Evolutionary conservation across 2,888 invertebrate species (phyloP).

Genomic region (Tribolium freemani): DNA sequence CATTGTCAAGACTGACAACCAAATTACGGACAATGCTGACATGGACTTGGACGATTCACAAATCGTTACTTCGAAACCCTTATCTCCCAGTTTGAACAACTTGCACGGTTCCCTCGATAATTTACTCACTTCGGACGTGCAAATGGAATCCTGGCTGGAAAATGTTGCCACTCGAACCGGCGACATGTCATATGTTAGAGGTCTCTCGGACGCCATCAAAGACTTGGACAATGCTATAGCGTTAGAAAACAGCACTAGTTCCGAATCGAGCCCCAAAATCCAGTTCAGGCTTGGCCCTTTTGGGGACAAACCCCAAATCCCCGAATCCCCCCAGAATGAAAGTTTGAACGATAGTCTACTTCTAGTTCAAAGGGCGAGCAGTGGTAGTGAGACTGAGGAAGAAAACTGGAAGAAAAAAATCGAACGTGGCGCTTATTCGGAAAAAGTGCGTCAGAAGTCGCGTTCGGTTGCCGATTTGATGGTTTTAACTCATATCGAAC

Average conservation of each 20-base stretch:
- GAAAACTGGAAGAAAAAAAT: slow-evolving; percentile 75
- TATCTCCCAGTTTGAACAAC: slow-evolving; percentile 74
- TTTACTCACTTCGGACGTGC: slow-evolving; percentile 47
- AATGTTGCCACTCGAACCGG: slow-evolving; percentile 74
- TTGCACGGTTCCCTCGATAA: slow-evolving; percentile 79
- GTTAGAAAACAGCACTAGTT: slow-evolving; percentile 74
- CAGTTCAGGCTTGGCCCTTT: slow-evolving; percentile 66
- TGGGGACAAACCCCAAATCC: slow-evolving; percentile 29
- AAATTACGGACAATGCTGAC: slow-evolving; percentile 57
- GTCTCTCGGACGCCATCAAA: slow-evolving; percentile 76
- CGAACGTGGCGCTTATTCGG: slow-evolving; percentile 73
- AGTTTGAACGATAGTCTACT: slow-evolving; percentile 59
- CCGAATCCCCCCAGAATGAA: slow-evolving; percentile 48
- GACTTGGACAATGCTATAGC: slow-evolving; percentile 76
- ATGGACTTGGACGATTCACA: slow-evolving; percentile 57
- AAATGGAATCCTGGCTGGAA: slow-evolving; percentile 74
- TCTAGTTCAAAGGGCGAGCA: slow-evolving; percentile 64
- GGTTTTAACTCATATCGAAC: slow-evolving; percentile 77
- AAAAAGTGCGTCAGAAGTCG: slow-evolving; percentile 77
- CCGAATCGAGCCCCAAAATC: slow-evolving; percentile 69
- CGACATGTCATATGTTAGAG: slow-evolving; percentile 73
- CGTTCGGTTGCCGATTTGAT: slow-evolving; percentile 78
- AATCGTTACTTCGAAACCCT: slow-evolving; percentile 58
- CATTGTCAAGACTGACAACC: slow-evolving; percentile 73
- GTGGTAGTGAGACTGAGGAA: slow-evolving; percentile 76